phyloP scores from a whole-genome alignment of 2,113 vertebrate species.

The Nibea albiflora region DNA sequence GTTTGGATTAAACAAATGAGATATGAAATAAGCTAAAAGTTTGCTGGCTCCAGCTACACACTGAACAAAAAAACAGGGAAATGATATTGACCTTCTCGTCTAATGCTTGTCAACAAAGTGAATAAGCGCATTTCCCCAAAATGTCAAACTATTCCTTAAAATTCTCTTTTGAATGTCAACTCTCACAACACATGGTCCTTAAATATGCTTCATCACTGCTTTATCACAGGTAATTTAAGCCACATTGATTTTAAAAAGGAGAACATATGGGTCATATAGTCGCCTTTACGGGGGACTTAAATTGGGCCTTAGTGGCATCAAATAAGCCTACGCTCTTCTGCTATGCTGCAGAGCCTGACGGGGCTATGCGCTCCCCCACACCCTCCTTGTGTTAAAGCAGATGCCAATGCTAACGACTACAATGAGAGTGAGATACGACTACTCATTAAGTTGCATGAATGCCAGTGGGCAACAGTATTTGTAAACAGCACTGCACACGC shows the following conservation, averaged over 20 bases:
- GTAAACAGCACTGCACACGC: too few relatives aligned
- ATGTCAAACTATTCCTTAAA: neutral
- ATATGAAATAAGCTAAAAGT: neutral
- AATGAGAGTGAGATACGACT: too few relatives aligned
- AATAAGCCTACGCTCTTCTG: too few relatives aligned
- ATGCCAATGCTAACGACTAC: too few relatives aligned
- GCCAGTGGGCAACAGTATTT: too few relatives aligned
- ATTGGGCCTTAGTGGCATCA: too few relatives aligned
- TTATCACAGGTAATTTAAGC: neutral
- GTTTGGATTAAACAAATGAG: neutral
- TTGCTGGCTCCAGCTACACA: neutral
- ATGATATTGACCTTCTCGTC: neutral
- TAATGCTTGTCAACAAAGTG: neutral
- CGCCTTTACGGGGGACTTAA: too few relatives aligned
- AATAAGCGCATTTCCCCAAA: neutral
- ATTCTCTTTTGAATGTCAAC: neutral
- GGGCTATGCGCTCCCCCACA: too few relatives aligned
- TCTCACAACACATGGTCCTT: neutral
- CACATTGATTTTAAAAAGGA: neutral
- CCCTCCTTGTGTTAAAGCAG: too few relatives aligned
- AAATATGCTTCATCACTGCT: neutral
- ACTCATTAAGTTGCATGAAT: too few relatives aligned
- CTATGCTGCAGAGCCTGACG: too few relatives aligned
- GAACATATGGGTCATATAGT: neutral
- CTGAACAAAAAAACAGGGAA: neutral